Conservation (phyloP, 1,140 invertebrate species). For the Brachionus plicatilis region DNA sequence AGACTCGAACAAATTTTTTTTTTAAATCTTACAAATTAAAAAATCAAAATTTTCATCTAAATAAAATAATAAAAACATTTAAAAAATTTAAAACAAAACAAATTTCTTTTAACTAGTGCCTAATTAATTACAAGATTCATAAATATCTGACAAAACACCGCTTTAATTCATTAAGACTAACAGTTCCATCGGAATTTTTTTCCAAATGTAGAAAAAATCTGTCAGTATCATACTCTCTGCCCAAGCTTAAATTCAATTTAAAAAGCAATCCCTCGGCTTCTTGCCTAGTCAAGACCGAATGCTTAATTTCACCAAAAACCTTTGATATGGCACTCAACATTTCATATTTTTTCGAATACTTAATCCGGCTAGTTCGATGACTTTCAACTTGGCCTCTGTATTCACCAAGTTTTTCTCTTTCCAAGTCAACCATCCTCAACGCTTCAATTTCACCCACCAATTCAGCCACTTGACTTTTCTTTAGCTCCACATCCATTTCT, state of each 20-base stretch:
- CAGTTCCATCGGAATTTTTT: not conserved
- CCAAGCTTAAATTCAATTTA: not conserved
- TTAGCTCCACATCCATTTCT: not conserved
- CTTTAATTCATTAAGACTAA: not conserved
- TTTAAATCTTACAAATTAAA: too few species aligned
- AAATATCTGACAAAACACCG: not conserved
- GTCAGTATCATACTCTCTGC: not conserved
- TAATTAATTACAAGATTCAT: too few species aligned
- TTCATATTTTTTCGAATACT: not conserved
- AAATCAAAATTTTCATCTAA: too few species aligned
- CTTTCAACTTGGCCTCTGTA: not conserved
- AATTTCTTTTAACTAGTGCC: too few species aligned
- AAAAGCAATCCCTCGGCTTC: not conserved
- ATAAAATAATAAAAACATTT: too few species aligned
- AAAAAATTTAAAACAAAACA: too few species aligned
- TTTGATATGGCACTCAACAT: not conserved
- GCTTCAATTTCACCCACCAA: not conserved
- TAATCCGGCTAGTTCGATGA: not conserved
- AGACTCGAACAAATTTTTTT: too few species aligned
- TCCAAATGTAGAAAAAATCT: not conserved
- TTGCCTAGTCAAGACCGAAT: not conserved
- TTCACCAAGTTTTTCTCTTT: not conserved
- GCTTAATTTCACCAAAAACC: not conserved
- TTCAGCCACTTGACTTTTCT: not conserved
- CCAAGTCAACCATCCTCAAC: slow-evolving; percentile 14